Conservation (phyloP, 2,113 vertebrate species). For the Ursus arctos region DNA sequence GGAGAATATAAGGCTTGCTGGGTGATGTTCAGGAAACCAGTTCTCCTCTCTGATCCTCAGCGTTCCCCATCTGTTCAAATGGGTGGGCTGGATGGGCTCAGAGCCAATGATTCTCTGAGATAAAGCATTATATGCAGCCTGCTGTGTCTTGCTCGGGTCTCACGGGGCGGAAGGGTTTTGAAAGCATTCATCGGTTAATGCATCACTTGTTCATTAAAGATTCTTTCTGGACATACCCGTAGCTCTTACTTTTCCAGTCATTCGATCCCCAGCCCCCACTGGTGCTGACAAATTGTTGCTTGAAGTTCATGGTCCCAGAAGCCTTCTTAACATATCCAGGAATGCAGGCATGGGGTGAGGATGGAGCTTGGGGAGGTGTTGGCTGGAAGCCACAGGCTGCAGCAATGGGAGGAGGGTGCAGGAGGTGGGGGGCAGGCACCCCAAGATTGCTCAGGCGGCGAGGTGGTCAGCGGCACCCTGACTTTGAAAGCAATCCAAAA, state of each 20-base stretch:
- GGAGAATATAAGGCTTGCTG: not conserved
- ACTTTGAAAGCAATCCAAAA: constrained; percentile 87
- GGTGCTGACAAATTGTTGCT: constrained; percentile 79
- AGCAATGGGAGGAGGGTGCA: constrained; percentile 60
- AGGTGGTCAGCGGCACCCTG: constrained; percentile 17
- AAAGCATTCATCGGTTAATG: constrained; percentile 72
- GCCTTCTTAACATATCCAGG: constrained; percentile 74
- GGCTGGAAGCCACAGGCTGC: constrained; percentile 68
- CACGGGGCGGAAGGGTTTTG: constrained; percentile 18
- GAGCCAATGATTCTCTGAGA: not conserved
- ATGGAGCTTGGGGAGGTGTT: not conserved
- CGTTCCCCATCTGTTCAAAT: constrained; percentile 29
- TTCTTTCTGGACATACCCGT: constrained; percentile 56
- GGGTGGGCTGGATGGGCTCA: not conserved
- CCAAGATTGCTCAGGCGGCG: constrained; percentile 70
- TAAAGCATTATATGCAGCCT: not conserved
- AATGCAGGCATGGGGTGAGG: constrained; percentile 10
- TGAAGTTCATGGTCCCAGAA: constrained; percentile 74
- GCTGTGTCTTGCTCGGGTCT: not conserved
- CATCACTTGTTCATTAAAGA: constrained; percentile 78
- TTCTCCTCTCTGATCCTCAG: not conserved
- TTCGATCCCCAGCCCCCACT: not conserved
- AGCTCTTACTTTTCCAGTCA: constrained; percentile 27
- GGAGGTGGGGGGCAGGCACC: constrained; percentile 46
- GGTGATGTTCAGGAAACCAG: not conserved